Evolutionary conservation across 1,140 invertebrate species (phyloP), one percentile per base, ranked within the genome.

Genomic region (Drosophila tropicalis): DNA sequence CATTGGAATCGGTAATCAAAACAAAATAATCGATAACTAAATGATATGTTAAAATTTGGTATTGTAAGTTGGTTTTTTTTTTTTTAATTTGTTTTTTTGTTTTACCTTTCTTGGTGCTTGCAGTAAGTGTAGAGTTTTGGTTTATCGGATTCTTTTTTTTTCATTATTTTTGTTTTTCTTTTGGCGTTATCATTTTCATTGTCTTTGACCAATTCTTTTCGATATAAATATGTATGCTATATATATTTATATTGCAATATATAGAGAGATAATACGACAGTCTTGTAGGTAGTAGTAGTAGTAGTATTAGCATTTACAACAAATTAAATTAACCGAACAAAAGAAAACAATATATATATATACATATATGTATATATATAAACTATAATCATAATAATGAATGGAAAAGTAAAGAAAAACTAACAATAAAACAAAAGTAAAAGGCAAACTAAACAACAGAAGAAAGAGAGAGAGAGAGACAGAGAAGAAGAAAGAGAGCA

Each of bases 51-150:
- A 19, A 51, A 51, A 22, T 51, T 51, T 22, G 17, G 17, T 51
- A 12, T 22, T 51, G 17, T 51, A 22, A 47, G 5, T 51, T 22
- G 17, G 15, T 47, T 47, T 44, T 17, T 34, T 57, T 34, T 9
- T 69, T 70, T 81, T 76, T 2, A 22, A 22, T 22, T 77, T 67
- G 55, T 61, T 74, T 69, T 51, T 61, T 69, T 61, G 40, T 61
- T 90, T 89, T 91, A 91, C 81, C 84, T 86, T 91, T 91, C 78
- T 91, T 75, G 89, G 90, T 91, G 90, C 90, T 91, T 91, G 81
- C 90, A 91, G 82, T 90, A 86, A 91, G 82, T 91, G 90, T 91
- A 85, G 84, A 84, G 89, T 85, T 90, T 90, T 87, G 76, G 76
- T 72, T 81, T 81, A 72, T 84, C 72, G 40, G 29, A 29, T 65